Evolutionary conservation across 1,140 invertebrate genomes (phyloP), one percentile per base, ranked within the genome.

Genomic region (Cephus cinctus): DNA sequence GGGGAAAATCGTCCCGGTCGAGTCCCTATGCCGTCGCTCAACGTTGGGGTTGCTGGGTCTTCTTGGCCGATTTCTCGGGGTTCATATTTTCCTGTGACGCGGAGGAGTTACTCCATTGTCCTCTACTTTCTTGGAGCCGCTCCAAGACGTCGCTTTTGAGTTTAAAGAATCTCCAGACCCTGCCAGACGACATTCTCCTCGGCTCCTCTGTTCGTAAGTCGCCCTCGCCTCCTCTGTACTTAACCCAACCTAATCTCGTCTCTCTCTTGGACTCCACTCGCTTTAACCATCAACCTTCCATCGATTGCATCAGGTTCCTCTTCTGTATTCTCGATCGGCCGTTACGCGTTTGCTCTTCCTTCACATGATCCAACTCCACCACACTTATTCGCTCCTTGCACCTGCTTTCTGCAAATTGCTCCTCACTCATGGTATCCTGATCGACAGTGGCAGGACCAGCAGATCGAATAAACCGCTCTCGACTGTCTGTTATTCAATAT

Each of bases 31-130:
- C 5, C 49, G 39, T 36, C 47, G 51, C 47, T 35, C 47, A 30
- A 27, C 39, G 46, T n/a, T n/a, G n/a, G 49, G 46, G 43, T 52
- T 56, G 47, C 44, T 38, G 18, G 49, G 18, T 18, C 51, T 55
- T 55, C 43, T 41, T 55, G 43, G 48, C 50, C 43, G 38, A 61
- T 74, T 68, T 65, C 70, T 73, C 45, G 43, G 47, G 43, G 32
- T 50, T 76, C 70, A 76, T 76, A 75, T 75, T 75, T 68, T 58
- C 73, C 73, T 76, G 73, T 71, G 63, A 73, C 60, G 56, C 66
- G 65, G 73, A 76, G 71, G 67, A 75, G 69, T 67, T 66, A 60
- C 63, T 75, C 63, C 61, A 75, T 75, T 76, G 70, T 75, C 69
- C 70, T 76, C 72, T 59, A 57, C 62, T 72, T 75, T 76, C 71